Base-by-base conservation (phyloP, 2,888 invertebrate species). In the Acrobasis repandana region DNA sequence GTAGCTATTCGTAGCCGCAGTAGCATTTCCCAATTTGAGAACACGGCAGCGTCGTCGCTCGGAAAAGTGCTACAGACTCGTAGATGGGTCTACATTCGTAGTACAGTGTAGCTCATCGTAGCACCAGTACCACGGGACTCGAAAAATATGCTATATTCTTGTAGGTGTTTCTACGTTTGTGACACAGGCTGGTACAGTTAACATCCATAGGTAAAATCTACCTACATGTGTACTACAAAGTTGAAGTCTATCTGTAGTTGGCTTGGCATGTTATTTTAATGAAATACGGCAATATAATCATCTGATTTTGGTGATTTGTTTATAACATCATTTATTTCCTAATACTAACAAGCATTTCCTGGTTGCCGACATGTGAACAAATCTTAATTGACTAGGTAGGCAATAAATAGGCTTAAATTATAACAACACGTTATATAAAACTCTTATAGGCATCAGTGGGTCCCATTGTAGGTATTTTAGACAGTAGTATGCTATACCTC, bases 391-490 rank as follows among this genome's bases (percentile, higher is more conserved):
- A 76, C 77, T 76, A 75, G 62, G 59, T 67, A 67, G 67, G 68
- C 74, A 74, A 68, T 67, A 72, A 74, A 68, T 67, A 72, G 65
- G 65, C 65, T 68, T 69, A 67, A 75, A 69, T 67, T 67, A 71
- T 71, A 71, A 79, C 77, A 79, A 75, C 76, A 78, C 75, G 54
- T 77, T 77, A 77, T 79, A 67, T 67, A 73, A 75, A 80, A 76
- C 73, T 79, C 80, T 83, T 80, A 77, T 78, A 85, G 85, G 85
- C 84, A 85, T 74, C 79, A 78, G 82, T 84, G 80, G 85, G 85
- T 85, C 85, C 85, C 85, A 79, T 82, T 78, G 80, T 83, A 74
- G 74, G 71, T 79, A 76, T 14, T 43, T 43, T 43, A 5, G 43
- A 43, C 72, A 74, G 60, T 64, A 61, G 54, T 61, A 65, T 43